Evolutionary conservation across 2,888 invertebrate species (phyloP).

Genomic region (Macrophya annulata): DNA sequence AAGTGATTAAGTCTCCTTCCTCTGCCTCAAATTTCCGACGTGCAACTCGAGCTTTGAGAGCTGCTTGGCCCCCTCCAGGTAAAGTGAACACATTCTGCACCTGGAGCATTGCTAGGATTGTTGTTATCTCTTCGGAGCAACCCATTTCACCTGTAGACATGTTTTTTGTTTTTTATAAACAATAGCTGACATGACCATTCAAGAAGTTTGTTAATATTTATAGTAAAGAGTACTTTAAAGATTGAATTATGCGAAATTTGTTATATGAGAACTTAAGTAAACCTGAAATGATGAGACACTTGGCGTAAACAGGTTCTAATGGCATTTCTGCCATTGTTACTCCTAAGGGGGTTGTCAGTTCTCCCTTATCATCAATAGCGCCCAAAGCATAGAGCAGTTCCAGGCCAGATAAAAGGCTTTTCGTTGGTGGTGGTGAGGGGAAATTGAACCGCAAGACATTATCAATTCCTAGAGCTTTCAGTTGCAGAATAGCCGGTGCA

Average conservation of each 20-base stretch:
- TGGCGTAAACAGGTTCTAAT: slow-evolving; percentile 92
- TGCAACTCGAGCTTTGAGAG: slow-evolving; percentile 86
- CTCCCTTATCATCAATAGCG: slow-evolving; percentile 89
- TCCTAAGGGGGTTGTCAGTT: slow-evolving; percentile 90
- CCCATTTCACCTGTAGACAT: slow-evolving; percentile 87
- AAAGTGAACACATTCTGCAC: slow-evolving; percentile 94
- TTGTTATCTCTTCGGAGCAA: slow-evolving; percentile 95
- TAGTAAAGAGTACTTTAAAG: slow-evolving; percentile 7
- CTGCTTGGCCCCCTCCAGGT: slow-evolving; percentile 86
- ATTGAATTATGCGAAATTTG: neutral
- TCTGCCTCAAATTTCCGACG: slow-evolving; percentile 94
- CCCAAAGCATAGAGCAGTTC: slow-evolving; percentile 94
- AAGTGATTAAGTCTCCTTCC: slow-evolving; percentile 95
- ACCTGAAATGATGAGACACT: slow-evolving; percentile 91
- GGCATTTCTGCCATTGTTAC: slow-evolving; percentile 95
- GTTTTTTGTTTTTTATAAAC: neutral
- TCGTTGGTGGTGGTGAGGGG: slow-evolving; percentile 95
- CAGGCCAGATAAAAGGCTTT: slow-evolving; percentile 90
- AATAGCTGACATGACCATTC: slow-evolving; percentile 24
- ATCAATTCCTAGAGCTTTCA: slow-evolving; percentile 96
- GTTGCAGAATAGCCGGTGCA: slow-evolving; percentile 90
- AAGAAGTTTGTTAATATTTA: slow-evolving; percentile 7
- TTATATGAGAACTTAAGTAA: slow-evolving; percentile 63
- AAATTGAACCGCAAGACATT: slow-evolving; percentile 96
- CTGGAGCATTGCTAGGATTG: slow-evolving; percentile 96